Base-by-base conservation (phyloP, 2,113 vertebrate genomes). In the Arothron firmamentum region DNA sequence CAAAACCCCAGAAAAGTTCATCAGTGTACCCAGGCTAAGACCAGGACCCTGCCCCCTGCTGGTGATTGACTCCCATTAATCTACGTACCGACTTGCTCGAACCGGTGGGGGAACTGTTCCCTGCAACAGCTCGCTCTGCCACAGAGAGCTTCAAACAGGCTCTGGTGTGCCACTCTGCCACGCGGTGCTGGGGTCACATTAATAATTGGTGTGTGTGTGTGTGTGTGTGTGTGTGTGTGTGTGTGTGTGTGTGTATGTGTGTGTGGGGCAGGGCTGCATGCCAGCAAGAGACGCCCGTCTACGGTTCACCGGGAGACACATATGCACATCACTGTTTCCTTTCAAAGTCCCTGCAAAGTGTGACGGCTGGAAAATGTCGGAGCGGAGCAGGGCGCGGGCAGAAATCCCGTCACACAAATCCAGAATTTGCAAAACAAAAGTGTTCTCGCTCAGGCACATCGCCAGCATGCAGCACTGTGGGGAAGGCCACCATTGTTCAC, bases 281-380 rank as follows among this genome's bases (percentile, higher is more conserved):
- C 15, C 43, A 28, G 25, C 25, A 3, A 38, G 34, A 12, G 34
- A 38, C n/a, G 45, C 1, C 13, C 11, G 43, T 14, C 45, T 47
- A 47, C 15, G 45, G 45, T 47, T 47, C 7, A 13, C n/a, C n/a
- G 16, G 14, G 45, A 8, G 14, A 6, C n/a, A 54, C 62, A 65
- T 80, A 71, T 54, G 54, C 62, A 58, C 55, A 52, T 59, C 55
- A 52, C 59, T 50, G 31, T 69, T 69, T 74, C 70, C 56, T 66
- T 74, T 74, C 74, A 80, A 78, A 75, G 75, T 56, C 68, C 4
- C 56, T 62, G 58, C 65, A 70, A 65, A 60, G 55, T 55, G 9
- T 18, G 51, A 69, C 52, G 58, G 48, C 54, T 84, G 43, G 71
- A 77, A 78, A 64, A 72, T 74, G 21, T 20, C 79, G 47, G 54